These are phyloP conservation scores for Strix uralensis DNA, from an alignment of 2,113 vertebrate genomes.

Conservation along the genomic window DNA sequence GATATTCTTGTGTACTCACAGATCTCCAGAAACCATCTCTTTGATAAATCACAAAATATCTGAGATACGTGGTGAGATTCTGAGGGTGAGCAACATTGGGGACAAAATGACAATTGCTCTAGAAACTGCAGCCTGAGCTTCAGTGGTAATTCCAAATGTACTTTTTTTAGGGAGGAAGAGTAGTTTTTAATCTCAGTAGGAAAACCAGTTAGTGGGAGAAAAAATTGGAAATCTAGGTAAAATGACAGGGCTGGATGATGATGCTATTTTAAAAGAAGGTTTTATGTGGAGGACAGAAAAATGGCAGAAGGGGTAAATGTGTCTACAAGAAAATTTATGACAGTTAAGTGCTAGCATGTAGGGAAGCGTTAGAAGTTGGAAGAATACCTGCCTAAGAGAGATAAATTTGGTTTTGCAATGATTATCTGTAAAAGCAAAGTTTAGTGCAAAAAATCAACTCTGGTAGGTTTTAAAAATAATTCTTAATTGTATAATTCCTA, in stretches of 20 bases:
- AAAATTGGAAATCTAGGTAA: neutral
- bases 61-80: neutral
- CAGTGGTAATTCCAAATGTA: neutral
- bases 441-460: neutral
- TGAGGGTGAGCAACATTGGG: neutral
- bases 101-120: neutral
- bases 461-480: neutral
- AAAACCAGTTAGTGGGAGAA: neutral
- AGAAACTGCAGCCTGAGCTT: neutral
- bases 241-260: neutral
- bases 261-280: neutral
- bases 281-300: neutral
- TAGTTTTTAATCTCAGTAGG: neutral
- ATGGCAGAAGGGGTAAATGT: neutral
- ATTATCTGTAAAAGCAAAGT: slow-evolving; percentile 3
- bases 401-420: neutral
- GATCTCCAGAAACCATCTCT: neutral
- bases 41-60: neutral
- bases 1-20: neutral
- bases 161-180: neutral
- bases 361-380: neutral
- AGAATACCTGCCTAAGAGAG: neutral
- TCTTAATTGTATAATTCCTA: slow-evolving; percentile 36
- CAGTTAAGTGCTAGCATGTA: neutral
- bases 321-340: neutral